A percentile compares a stretch with the other conserved stretches of the same genome.
Evolutionary conservation across 2,888 invertebrate species (phyloP).

Genomic region (Dermolepida albohirtum): DNA sequence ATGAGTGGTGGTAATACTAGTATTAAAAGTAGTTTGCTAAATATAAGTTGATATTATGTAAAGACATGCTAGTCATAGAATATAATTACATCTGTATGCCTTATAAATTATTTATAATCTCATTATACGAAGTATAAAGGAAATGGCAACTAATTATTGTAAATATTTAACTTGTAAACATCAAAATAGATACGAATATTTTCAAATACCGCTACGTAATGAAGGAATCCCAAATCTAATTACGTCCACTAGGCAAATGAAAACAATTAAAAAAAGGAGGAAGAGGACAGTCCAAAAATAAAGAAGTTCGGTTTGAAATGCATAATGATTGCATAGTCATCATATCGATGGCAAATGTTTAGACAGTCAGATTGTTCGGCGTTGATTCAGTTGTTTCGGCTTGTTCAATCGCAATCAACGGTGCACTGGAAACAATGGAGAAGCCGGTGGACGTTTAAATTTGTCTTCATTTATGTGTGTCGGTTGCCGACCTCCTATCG

Average conservation of each 20-base stretch:
- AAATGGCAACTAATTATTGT: no score
- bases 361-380: constrained; percentile 50
- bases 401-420: constrained; percentile 61
- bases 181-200: no score
- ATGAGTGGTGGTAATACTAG: no score
- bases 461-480: constrained; percentile 65
- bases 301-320: constrained; percentile 27
- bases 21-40: no score
- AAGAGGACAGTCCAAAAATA: constrained; percentile 6
- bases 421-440: constrained; percentile 54
- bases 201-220: not conserved
- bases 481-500: constrained; percentile 63
- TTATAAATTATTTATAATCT: no score
- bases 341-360: constrained; percentile 51
- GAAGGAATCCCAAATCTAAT: not conserved
- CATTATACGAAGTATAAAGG: no score
- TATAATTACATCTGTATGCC: no score
- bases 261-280: constrained; percentile 9
- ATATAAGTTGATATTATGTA: no score
- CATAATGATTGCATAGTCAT: constrained; percentile 48
- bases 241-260: not conserved
- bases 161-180: no score
- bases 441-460: constrained; percentile 58
- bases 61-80: no score
- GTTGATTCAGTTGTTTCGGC: constrained; percentile 52